Evolutionary conservation across 2,888 invertebrate species (phyloP).

Genomic region (Rugalucina vietnamica): DNA sequence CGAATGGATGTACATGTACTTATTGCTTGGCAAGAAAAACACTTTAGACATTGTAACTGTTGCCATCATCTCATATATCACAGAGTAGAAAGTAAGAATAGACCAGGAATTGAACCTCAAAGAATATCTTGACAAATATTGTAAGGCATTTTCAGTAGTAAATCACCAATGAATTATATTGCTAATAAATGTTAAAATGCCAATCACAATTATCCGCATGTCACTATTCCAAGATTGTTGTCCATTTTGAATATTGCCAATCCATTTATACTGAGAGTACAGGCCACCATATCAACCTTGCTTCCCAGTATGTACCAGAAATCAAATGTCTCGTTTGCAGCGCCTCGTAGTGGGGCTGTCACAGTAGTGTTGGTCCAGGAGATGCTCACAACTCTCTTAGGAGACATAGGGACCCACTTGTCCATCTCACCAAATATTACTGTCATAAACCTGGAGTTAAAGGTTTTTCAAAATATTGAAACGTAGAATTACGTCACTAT

Average conservation of each 20-base stretch:
- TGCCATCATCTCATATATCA: too few species aligned
- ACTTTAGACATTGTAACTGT: too few species aligned
- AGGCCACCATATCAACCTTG: constrained; percentile 37
- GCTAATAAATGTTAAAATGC: too few species aligned
- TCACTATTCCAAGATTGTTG: constrained; percentile 25
- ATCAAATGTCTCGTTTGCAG: constrained; percentile 63
- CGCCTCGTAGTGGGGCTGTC: constrained; percentile 62
- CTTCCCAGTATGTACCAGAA: constrained; percentile 60
- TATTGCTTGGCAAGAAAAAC: too few species aligned
- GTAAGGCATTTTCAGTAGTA: too few species aligned
- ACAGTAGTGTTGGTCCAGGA: constrained; percentile 60
- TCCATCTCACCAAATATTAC: constrained; percentile 70
- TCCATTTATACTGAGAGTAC: constrained; percentile 38
- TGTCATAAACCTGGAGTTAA: constrained; percentile 59
- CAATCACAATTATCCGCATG: constrained; percentile 34
- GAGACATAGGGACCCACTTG: constrained; percentile 77
- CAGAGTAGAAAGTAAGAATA: too few species aligned
- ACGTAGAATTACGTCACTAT: too few species aligned
- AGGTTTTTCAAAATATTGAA: too few species aligned
- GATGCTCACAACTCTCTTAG: constrained; percentile 67
- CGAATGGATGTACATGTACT: too few species aligned
- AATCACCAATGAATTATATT: too few species aligned
- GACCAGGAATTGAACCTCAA: too few species aligned
- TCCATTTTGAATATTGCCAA: constrained; percentile 44
- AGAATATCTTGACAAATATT: too few species aligned